Evolutionary conservation across 2,888 invertebrate species (phyloP), one percentile per base, ranked within the genome.

Genomic region (Drosophila parthenogenetica): DNA sequence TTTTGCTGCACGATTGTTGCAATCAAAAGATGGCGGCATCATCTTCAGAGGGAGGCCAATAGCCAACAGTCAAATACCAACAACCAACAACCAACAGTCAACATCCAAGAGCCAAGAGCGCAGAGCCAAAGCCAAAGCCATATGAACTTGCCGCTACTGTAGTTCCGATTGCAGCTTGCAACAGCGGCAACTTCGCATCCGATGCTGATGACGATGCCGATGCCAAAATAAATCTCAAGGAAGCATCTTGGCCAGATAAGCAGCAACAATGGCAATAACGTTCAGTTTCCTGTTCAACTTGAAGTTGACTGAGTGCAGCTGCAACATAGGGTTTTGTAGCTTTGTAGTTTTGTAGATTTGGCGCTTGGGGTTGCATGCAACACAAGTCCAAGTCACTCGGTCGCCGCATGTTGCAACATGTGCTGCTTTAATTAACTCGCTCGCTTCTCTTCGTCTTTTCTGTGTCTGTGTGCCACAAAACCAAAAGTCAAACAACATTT

Each of bases 141-240:
- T 72, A 69, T 78, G 77, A 80, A 77, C 77, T 77, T 77, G 77
- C 81, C 59, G 51, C 66, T 39, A 45, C 37, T 43, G 43, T 8
- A 37, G 22, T 25, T 22, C 58, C 50, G 37, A 55, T 46, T 29
- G 29, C 29, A n/a, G 22, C 39, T 37, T 40, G 49, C 22, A 22
- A 22, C 50, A 61, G 45, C 48, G 13, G 45, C 76, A 54, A 63
- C 43, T 22, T 22, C 22, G 22, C 29, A 51, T 54, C 61, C 22
- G 39, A 48, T 57, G 25, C 66, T 45, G 77, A 75, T 80, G 75
- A 77, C 69, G 76, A 75, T 75, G 78, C 69, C 51, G 81, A 81
- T 83, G 83, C 77, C 74, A 79, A 83, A 89, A 89, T 87, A 81
- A 88, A 90, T 91, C 90, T 90, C 91, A 91, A 90, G 91, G 90